Conservation (phyloP, 2,797 vertebrate species). For the Paguma larvata region DNA sequence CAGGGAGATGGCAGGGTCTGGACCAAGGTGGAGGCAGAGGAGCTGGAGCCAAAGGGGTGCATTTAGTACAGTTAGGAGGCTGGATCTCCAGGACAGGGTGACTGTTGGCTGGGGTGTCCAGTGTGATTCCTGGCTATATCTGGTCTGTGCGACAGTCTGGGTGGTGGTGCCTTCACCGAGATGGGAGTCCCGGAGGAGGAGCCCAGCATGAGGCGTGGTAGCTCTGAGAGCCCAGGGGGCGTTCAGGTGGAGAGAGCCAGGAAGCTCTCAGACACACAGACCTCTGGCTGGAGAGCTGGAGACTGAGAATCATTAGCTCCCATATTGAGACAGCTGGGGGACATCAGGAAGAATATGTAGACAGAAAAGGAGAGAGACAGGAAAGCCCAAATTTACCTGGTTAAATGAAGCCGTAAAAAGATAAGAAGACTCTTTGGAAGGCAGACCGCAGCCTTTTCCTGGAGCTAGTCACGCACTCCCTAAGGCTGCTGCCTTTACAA, state of each 20-base stretch:
- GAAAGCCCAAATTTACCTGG: neutral
- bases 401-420: neutral
- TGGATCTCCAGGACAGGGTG: neutral
- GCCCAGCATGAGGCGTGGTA: rapidly evolving
- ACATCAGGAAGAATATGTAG: rapidly evolving
- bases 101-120: no score
- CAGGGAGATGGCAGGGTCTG: neutral
- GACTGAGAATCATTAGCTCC: neutral
- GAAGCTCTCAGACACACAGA: neutral
- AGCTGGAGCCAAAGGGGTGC: neutral
- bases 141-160: neutral
- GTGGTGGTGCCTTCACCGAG: neutral
- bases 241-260: rapidly evolving
- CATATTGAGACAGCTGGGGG: neutral
- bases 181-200: neutral
- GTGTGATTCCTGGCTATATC: neutral
- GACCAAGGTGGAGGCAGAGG: neutral
- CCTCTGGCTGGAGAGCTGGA: neutral
- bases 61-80: rapidly evolving
- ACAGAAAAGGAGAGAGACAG: neutral
- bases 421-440: neutral
- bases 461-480: neutral
- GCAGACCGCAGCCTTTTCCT: neutral
- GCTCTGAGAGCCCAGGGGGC: neutral
- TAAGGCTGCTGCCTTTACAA: neutral